Evolutionary conservation across 2,888 invertebrate genomes (phyloP), one percentile per base, ranked within the genome.

Genomic region (Drosophila atripex): DNA sequence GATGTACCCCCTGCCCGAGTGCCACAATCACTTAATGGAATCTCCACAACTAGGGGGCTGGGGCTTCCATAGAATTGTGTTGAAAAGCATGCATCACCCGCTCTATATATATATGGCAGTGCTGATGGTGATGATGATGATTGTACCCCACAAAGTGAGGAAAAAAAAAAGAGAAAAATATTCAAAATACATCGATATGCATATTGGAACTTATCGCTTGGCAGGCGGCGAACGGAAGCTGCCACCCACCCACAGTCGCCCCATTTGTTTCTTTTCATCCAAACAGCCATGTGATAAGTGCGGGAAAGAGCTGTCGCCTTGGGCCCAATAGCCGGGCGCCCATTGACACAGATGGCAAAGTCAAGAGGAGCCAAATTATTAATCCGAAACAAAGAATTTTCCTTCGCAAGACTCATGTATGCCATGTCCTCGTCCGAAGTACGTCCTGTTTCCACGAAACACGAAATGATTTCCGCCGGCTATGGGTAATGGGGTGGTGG

Each of bases 351-450:
- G 64, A 82, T 57, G 60, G 66, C 57, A 82, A 71, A 78, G 85
- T 80, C 82, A 85, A 79, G 82, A 73, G 86, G 68, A 86, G 78
- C 85, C 87, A 71, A 71, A 80, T 78, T 71, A 69, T 61, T 56
- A 65, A 68, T 71, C 47, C 59, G 71, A 83, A 85, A 86, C 86
- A 86, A 79, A 82, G 84, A 56, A 35, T 16, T 43, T 50, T 64
- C n/a, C 25, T n/a, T 7, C 23, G 43, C 11, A 53, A 30, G 63
- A 57, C 50, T 16, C 45, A 68, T 52, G n/a, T 32, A 16, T 9
- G 21, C 54, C 47, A 49, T 53, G 65, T 53, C 51, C 43, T 21
- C 54, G n/a, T 54, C 18, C 18, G 18, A 18, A n/a, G n/a, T n/a
- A n/a, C 18, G 2, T 18, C 41, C 41, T 16, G 32, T 49, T 16